Conservation (phyloP, 2,888 invertebrate genomes). For the Schizaphis graminum region DNA sequence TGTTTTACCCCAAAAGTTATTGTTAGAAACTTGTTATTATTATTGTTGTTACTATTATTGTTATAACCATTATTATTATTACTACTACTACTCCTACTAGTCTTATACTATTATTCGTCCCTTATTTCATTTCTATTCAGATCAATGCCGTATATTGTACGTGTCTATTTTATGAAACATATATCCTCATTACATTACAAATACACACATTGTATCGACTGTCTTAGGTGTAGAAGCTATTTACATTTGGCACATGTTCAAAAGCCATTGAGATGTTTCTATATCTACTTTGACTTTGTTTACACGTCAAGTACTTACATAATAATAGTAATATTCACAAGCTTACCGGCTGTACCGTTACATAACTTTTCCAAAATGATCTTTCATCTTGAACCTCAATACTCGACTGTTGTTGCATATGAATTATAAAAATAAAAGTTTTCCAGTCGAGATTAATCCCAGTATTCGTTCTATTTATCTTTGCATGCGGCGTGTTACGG, state of each 20-base stretch:
- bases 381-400: neutral
- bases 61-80: neutral
- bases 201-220: neutral
- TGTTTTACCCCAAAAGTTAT: neutral
- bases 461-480: neutral
- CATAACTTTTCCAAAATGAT: neutral
- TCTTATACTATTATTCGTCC: neutral
- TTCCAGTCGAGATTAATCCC: neutral
- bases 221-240: neutral
- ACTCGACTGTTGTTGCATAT: neutral
- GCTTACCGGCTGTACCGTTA: neutral
- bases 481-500: neutral
- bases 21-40: neutral
- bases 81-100: neutral
- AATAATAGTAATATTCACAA: neutral
- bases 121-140: slow-evolving; percentile 11
- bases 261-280: slow-evolving; percentile 2
- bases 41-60: neutral
- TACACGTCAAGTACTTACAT: neutral
- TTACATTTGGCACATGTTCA: slow-evolving; percentile 9
- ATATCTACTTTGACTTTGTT: slow-evolving; percentile 9
- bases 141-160: neutral
- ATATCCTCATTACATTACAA: neutral
- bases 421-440: neutral
- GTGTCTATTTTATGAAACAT: slow-evolving; percentile 24